Evolutionary conservation across 2,888 invertebrate species (phyloP).

Genomic region (Julus scanicus): DNA sequence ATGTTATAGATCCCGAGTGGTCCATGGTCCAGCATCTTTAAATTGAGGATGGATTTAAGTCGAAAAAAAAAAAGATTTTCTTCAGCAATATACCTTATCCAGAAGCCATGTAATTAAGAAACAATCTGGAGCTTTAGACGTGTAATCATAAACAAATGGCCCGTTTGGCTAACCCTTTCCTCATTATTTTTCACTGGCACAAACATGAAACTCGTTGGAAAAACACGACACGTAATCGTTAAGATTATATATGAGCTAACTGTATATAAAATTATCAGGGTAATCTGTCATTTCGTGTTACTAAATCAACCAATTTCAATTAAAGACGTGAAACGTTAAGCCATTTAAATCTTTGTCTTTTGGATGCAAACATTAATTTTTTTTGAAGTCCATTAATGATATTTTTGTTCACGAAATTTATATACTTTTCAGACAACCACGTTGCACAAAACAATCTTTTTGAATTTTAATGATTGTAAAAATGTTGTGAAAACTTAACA

Average conservation of each 20-base stretch:
- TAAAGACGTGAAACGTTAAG: not conserved
- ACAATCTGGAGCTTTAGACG: not conserved
- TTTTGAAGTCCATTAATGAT: too few species aligned
- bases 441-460: too few species aligned
- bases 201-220: not conserved
- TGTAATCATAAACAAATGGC: not conserved
- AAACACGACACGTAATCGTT: not conserved
- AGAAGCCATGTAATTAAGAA: not conserved
- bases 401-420: too few species aligned
- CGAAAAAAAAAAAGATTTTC: not conserved
- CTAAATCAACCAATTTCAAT: slow-evolving; percentile 2
- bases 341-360: not conserved
- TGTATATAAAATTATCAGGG: not conserved
- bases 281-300: not conserved
- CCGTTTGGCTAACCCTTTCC: not conserved
- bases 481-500: too few species aligned
- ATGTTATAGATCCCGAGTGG: not conserved
- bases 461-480: too few species aligned
- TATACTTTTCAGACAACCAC: too few species aligned
- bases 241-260: not conserved
- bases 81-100: not conserved
- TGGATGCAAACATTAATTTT: not conserved
- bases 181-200: slow-evolving; percentile 1
- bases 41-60: slow-evolving; percentile 17
- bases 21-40: not conserved